A percentile compares a stretch with the other conserved stretches of the same genome.
phyloP scores from a whole-genome alignment of 2,888 invertebrate genomes.

The Epinotia demarniana region DNA sequence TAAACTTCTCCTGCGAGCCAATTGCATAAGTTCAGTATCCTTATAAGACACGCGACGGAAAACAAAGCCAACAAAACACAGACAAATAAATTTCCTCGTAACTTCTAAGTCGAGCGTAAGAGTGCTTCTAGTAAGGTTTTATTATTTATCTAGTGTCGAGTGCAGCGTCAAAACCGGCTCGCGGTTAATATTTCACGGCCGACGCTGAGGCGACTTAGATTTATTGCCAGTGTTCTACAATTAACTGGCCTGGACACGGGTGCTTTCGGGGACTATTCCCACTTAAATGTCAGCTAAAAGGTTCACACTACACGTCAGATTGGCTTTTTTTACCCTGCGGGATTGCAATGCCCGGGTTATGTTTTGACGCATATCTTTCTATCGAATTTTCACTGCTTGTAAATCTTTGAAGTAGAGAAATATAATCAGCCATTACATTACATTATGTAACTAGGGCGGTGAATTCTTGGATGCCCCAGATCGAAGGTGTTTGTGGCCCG shows the following conservation, averaged over 20 bases:
- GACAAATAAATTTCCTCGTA: constrained; percentile 32
- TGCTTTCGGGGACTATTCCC: constrained; percentile 36
- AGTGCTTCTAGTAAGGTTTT: constrained; percentile 62
- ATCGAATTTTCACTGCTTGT: too few species aligned
- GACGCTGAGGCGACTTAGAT: constrained; percentile 81
- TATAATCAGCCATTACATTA: too few species aligned
- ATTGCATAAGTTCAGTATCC: neutral
- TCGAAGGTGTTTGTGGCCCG: too few species aligned
- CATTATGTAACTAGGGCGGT: too few species aligned
- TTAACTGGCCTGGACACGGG: constrained; percentile 65
- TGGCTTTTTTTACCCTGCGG: neutral
- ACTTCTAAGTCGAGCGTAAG: constrained; percentile 47
- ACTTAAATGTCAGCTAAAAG: neutral
- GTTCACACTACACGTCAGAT: constrained; percentile 4
- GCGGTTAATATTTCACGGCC: constrained; percentile 82
- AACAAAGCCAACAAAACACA: constrained; percentile 19
- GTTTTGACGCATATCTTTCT: neutral
- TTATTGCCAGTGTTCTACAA: constrained; percentile 80
- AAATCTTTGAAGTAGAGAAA: too few species aligned
- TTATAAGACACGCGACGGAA: neutral
- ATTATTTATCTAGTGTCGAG: constrained; percentile 71
- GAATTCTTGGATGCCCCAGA: too few species aligned
- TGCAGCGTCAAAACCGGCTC: constrained; percentile 75
- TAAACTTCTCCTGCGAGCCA: neutral
- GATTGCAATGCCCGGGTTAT: neutral